phyloP scores from a whole-genome alignment of 2,113 vertebrate genomes.

The Odobenus rosmarus region DNA sequence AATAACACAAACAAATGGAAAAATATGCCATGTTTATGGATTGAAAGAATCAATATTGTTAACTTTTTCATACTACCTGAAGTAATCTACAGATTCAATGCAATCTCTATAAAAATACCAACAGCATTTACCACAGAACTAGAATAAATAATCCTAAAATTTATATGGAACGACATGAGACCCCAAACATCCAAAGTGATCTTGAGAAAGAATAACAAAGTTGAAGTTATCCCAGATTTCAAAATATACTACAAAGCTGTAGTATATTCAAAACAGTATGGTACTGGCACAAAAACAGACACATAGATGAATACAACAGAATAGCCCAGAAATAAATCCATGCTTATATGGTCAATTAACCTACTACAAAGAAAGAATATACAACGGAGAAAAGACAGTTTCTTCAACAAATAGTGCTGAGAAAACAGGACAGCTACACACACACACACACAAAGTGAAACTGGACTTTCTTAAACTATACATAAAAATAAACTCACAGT shows the following conservation, averaged over 20 bases:
- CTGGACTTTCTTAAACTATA: neutral
- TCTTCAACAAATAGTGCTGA: neutral
- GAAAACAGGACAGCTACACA: neutral
- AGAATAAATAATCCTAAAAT: neutral
- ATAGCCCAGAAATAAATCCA: neutral
- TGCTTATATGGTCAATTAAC: neutral
- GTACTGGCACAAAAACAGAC: neutral
- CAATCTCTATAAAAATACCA: neutral
- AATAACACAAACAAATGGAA: neutral
- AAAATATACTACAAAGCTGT: neutral
- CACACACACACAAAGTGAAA: neutral
- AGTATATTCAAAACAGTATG: neutral
- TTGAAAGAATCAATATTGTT: neutral
- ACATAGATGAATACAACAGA: neutral
- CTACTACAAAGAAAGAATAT: neutral
- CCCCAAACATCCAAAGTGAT: neutral
- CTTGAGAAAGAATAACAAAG: neutral
- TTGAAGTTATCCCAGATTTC: neutral
- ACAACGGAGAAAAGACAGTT: neutral
- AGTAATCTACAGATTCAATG: neutral
- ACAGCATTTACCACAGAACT: neutral
- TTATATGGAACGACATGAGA: neutral
- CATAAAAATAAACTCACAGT: neutral
- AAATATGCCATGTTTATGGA: neutral
- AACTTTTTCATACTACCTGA: neutral